These are phyloP conservation scores for Oligia latruncula DNA, from an alignment of 2,888 invertebrate genomes.

Conservation along the genomic window DNA sequence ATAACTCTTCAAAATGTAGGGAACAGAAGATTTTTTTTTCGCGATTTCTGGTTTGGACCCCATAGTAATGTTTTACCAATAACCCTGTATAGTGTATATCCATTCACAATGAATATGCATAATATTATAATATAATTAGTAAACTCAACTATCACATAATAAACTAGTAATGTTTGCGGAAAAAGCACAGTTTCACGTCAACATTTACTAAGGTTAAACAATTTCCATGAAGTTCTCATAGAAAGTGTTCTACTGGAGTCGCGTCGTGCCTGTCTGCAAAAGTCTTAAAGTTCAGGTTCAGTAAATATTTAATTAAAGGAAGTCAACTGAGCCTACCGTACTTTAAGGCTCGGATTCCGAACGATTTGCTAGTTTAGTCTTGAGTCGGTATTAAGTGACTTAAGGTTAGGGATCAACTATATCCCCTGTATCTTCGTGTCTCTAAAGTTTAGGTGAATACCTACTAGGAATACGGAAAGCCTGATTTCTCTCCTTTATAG, in stretches of 20 bases:
- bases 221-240: not conserved
- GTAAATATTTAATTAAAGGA: slow-evolving; percentile 9
- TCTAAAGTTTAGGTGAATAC: slow-evolving; percentile 21
- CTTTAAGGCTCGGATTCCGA: slow-evolving; percentile 18
- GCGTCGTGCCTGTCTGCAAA: not conserved
- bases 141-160: no score
- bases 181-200: no score
- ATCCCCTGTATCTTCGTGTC: slow-evolving; percentile 5
- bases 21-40: no score
- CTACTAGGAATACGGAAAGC: slow-evolving; percentile 14
- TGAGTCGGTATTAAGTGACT: slow-evolving; percentile 27
- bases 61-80: no score
- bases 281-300: slow-evolving; percentile 3
- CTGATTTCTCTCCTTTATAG: not conserved
- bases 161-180: no score
- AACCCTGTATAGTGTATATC: no score
- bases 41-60: no score
- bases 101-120: no score
- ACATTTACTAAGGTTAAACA: no score
- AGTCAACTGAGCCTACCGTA: slow-evolving; percentile 13
- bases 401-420: slow-evolving; percentile 23
- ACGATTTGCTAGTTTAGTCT: slow-evolving; percentile 40
- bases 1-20: no score
- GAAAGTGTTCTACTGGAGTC: not conserved
- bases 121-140: no score